Percentiles rank a stretch among this genome's conserved stretches.
These are phyloP conservation scores for Cairina moschata DNA, from an alignment of 2,113 vertebrate genomes.

Conservation along the genomic window DNA sequence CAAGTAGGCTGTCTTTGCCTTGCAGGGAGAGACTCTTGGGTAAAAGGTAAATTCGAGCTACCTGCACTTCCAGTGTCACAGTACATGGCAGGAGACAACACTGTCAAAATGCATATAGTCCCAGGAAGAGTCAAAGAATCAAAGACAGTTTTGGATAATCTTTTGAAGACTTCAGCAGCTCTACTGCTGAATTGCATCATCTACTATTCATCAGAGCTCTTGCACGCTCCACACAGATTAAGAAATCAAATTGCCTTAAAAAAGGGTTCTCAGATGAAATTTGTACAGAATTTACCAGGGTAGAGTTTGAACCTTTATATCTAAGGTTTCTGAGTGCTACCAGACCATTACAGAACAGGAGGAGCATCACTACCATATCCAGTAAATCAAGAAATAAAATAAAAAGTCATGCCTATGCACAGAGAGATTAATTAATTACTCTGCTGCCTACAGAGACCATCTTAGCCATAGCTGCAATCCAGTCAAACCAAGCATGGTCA, in stretches of 20 bases:
- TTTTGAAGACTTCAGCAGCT: background rate
- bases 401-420: background rate
- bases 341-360: background rate
- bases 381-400: background rate
- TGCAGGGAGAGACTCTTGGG: background rate
- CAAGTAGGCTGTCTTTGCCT: background rate
- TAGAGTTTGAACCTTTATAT: background rate
- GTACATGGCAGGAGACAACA: background rate
- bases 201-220: background rate
- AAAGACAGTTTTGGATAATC: background rate
- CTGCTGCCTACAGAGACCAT: background rate
- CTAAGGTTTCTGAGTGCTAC: background rate
- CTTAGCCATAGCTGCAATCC: background rate
- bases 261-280: background rate
- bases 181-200: background rate
- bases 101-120: background rate
- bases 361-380: background rate
- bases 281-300: background rate
- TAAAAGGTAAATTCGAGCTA: background rate
- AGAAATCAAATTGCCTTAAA: background rate
- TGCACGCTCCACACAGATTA: background rate
- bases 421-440: background rate
- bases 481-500: background rate
- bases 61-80: fast-evolving
- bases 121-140: background rate